Evolutionary conservation across 2,888 invertebrate species (phyloP), one percentile per base, ranked within the genome.

Genomic region (Lydus trimaculatus): DNA sequence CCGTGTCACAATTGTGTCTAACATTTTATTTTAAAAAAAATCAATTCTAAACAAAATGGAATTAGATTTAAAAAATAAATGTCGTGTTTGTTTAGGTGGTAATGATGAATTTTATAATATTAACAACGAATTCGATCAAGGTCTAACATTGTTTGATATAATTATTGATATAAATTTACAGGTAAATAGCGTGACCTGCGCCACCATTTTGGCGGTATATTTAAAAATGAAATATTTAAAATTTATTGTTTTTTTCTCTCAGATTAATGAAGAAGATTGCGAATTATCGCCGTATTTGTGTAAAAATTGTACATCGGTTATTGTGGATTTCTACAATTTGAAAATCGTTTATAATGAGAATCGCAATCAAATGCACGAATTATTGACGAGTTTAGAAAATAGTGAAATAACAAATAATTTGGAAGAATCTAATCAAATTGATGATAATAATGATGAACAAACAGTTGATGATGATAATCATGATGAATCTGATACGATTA

Each of bases 291-390:
- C 66, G 5, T 67, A 65, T 58, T 39, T 75, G 7, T 75, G 75
- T 64, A 56, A 70, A 61, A 72, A 31, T 64, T 78, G 78, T 66
- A 73, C 74, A 39, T 62, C 67, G 23, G 67, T 73, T 58, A 59
- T 76, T 33, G 68, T 73, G 15, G 70, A 75, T 52, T 75, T 75
- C 60, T 68, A 68, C 58, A 72, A 70, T 66, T 76, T 76, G 52
- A 72, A 73, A 65, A 65, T 67, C 20, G 65, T 76, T 67, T 73
- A 71, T 64, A 43, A 74, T 28, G 67, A 73, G 63, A 73, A 74
- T 58, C 65, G 69, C 63, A 72, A 66, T 62, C 72, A 72, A 58
- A 17, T 61, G 39, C 61, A 43, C 58, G 36, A 63, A 39, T 58
- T 70, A 7, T 64, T 64, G 28, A 15, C 67, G 4, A 33, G 64